phyloP scores from a whole-genome alignment of 2,888 invertebrate genomes.

The Amphimallon solstitiale region DNA sequence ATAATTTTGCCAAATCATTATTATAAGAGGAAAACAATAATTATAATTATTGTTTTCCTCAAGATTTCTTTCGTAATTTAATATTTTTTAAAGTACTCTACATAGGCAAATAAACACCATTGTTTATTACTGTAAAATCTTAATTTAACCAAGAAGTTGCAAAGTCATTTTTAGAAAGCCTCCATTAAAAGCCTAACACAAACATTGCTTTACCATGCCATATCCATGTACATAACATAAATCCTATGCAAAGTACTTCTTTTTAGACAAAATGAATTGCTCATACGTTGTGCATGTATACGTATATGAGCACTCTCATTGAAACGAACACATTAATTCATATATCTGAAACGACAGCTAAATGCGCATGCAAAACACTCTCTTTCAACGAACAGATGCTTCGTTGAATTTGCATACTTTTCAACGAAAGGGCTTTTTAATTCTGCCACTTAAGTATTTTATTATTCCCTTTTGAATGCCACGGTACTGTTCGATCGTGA shows the following conservation, averaged over 20 bases:
- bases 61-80: too few species aligned
- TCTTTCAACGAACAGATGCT: neutral
- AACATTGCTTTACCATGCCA: too few species aligned
- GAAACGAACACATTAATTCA: slow-evolving; percentile 1
- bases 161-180: too few species aligned
- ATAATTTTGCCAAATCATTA: too few species aligned
- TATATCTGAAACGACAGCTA: neutral
- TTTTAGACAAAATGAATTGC: neutral
- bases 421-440: slow-evolving; percentile 6
- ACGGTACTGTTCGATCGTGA: neutral
- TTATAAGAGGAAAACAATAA: too few species aligned
- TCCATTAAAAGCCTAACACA: too few species aligned
- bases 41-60: too few species aligned
- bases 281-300: neutral
- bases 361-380: neutral
- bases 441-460: slow-evolving; percentile 16
- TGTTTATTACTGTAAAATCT: too few species aligned
- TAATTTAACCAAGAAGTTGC: too few species aligned
- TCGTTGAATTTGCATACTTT: slow-evolving; percentile 8
- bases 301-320: neutral
- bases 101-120: too few species aligned
- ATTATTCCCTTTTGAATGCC: slow-evolving; percentile 5
- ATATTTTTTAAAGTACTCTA: too few species aligned
- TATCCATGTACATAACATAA: too few species aligned
- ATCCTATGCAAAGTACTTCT: neutral